phyloP scores from a whole-genome alignment of 2,113 vertebrate genomes.

The Rhynchomys soricoides region DNA sequence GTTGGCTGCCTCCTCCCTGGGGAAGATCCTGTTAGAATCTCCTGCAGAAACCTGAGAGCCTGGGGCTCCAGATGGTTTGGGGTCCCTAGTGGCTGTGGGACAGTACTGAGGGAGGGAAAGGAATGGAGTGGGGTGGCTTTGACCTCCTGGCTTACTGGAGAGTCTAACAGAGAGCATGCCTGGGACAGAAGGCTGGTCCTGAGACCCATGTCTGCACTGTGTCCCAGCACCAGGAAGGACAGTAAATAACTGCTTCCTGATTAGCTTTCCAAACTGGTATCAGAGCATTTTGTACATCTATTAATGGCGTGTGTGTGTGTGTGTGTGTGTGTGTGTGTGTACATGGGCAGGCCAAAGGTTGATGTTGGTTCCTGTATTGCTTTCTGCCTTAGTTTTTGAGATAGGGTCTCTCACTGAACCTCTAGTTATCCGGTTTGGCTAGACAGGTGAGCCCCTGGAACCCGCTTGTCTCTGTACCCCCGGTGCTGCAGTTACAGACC shows the following conservation, averaged over 20 bases:
- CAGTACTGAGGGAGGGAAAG: fast-evolving
- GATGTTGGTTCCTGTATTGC: not conserved
- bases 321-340: not conserved
- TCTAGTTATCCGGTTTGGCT: not conserved
- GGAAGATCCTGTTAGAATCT: slow-evolving; percentile 18
- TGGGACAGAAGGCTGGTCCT: not conserved
- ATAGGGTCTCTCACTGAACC: not conserved
- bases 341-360: not conserved
- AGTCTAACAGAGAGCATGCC: not conserved
- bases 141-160: not conserved
- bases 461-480: not conserved
- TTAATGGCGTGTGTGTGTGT: not conserved
- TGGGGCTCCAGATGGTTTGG: not conserved
- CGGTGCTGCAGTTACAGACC: not conserved
- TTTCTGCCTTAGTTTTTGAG: not conserved
- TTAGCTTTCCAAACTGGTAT: not conserved
- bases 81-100: not conserved
- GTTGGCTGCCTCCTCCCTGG: not conserved
- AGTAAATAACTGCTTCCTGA: not conserved
- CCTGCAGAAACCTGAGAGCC: not conserved
- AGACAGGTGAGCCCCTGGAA: not conserved
- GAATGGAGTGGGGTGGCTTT: not conserved
- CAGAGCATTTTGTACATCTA: not conserved
- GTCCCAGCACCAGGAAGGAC: not conserved
- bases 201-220: fast-evolving